Evolutionary conservation across 1,140 invertebrate species (phyloP).

Genomic region (Drosophila sulfurigaster): DNA sequence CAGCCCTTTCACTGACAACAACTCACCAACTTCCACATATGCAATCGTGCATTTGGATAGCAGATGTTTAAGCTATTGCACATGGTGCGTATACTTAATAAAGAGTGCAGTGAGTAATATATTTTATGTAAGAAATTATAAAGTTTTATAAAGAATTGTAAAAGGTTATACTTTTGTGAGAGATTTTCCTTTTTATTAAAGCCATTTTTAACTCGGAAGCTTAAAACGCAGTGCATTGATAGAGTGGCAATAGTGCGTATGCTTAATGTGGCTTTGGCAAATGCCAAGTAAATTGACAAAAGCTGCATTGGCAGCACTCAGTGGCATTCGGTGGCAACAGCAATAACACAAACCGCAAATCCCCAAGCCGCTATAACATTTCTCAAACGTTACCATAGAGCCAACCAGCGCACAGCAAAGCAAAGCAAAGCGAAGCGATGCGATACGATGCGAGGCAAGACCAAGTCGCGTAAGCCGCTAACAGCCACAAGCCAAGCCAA

Average conservation of each 20-base stretch:
- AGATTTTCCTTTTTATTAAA: too few relatives aligned
- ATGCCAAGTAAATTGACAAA: constrained; percentile 77
- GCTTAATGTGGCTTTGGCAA: constrained; percentile 64
- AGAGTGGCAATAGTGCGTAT: constrained; percentile 64
- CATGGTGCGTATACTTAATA: too few relatives aligned
- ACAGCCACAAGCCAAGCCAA: constrained; percentile 44
- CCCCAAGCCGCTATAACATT: constrained; percentile 78
- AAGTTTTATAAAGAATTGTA: too few relatives aligned
- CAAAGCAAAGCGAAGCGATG: constrained; percentile 3
- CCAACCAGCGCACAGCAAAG: background rate
- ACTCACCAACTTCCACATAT: background rate
- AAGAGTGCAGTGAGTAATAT: too few relatives aligned
- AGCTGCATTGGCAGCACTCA: constrained; percentile 48
- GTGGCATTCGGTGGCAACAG: constrained; percentile 50
- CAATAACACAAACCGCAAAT: constrained; percentile 78
- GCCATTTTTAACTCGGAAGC: background rate
- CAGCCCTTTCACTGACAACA: background rate
- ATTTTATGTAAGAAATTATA: too few relatives aligned
- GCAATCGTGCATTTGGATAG: background rate
- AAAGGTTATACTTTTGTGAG: too few relatives aligned
- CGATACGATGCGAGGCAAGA: constrained; percentile 30
- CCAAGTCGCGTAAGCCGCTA: constrained; percentile 59
- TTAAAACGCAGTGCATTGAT: background rate
- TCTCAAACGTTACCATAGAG: constrained; percentile 64
- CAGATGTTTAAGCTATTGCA: background rate